Percentiles rank a stretch among this genome's conserved stretches.
Conservation (phyloP, 92 coral and sea anemone species). For the Heteractis magnifica region DNA sequence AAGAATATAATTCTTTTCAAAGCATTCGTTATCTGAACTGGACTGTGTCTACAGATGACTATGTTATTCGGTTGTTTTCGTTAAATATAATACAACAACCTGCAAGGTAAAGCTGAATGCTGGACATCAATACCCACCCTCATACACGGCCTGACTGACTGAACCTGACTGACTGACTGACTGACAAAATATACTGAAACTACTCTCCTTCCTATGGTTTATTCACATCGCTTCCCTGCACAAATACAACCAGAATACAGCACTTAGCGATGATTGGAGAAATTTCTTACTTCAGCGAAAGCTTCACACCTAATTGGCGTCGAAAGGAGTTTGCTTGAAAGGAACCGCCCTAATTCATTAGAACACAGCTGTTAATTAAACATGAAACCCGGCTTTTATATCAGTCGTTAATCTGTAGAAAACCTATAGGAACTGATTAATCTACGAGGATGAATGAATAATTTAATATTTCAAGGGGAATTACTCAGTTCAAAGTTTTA, state of each 20-base stretch:
- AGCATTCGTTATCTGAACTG: too few relatives aligned
- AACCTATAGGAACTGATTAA: neutral
- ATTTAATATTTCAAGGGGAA: conserved; percentile 1
- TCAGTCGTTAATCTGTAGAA: neutral
- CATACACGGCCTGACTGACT: neutral
- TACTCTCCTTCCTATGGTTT: neutral
- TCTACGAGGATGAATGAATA: neutral
- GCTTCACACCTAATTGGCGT: neutral
- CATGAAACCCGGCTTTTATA: conserved; percentile 10
- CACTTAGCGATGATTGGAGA: neutral
- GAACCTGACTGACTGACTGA: too few relatives aligned
- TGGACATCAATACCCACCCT: neutral
- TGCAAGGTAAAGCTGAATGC: neutral
- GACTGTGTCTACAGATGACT: too few relatives aligned
- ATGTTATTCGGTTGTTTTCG: neutral
- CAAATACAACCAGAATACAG: neutral
- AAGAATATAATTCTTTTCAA: neutral
- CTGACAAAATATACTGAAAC: neutral
- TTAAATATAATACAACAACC: neutral
- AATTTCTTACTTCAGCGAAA: neutral
- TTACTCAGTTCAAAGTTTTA: neutral
- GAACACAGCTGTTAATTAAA: conserved; percentile 6
- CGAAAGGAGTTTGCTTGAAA: neutral
- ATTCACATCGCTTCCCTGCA: neutral
- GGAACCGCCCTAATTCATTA: conserved; percentile 6